phyloP scores from a whole-genome alignment of 2,797 vertebrate species.

The Sardinella longiceps region DNA sequence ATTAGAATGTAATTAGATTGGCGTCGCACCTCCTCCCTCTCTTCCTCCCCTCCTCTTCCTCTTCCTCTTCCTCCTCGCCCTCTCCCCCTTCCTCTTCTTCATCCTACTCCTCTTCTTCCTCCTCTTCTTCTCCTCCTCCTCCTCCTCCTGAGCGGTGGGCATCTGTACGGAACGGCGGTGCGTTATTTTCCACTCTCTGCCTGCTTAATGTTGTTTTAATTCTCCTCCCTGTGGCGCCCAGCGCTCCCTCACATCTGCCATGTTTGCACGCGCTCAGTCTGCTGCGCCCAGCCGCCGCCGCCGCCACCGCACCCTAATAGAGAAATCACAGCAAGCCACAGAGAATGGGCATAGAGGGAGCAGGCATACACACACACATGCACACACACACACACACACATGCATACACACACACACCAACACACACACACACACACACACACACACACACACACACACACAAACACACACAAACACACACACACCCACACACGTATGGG shows the following conservation, averaged over 20 bases:
- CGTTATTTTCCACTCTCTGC: conserved; percentile 61
- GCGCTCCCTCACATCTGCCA: conserved; percentile 63
- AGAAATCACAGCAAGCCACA: conserved; percentile 55
- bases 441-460: background rate
- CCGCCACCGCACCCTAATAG: conserved; percentile 51
- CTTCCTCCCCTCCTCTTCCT: conserved; percentile 49
- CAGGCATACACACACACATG: background rate
- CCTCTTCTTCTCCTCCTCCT: conserved; percentile 49
- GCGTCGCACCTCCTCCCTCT: conserved; percentile 48
- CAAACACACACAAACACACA: background rate
- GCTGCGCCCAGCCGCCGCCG: too few relatives aligned
- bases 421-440: background rate
- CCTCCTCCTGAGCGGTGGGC: conserved; percentile 51
- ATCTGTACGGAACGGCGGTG: conserved; percentile 46
- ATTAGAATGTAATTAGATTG: conserved; percentile 60
- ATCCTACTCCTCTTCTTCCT: conserved; percentile 50
- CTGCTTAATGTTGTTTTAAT: conserved; percentile 60
- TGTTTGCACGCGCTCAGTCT: conserved; percentile 58
- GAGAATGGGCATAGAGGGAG: conserved; percentile 30
- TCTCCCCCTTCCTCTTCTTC: conserved; percentile 49
- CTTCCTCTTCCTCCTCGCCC: conserved; percentile 52
- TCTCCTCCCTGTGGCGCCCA: conserved; percentile 62
- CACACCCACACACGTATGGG: background rate
- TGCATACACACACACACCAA: background rate
- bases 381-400: background rate